A percentile compares a stretch with the other conserved stretches of the same genome.
phyloP scores from a whole-genome alignment of 1,140 invertebrate genomes.

The Pogonognathellus flavescens region DNA sequence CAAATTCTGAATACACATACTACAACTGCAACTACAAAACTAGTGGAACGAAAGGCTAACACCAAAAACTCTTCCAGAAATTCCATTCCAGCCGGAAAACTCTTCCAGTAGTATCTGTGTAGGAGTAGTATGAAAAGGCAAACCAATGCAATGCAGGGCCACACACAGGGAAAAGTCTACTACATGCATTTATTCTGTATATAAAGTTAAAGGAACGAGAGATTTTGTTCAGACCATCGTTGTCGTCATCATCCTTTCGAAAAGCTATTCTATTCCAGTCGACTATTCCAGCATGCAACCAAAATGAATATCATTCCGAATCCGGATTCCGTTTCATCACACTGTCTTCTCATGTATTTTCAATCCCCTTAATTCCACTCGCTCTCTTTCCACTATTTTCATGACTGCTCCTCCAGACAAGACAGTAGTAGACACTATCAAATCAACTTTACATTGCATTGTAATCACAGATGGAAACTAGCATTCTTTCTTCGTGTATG shows the following conservation, averaged over 20 bases:
- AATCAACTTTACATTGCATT: conserved; percentile 46
- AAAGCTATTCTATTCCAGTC: conserved; percentile 25
- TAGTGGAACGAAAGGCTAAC: neutral
- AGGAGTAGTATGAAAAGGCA: neutral
- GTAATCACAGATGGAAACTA: conserved; percentile 36
- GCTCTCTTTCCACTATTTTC: conserved; percentile 22
- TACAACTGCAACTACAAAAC: too few species aligned
- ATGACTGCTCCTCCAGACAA: neutral
- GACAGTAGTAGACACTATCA: conserved; percentile 16
- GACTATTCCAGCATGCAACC: conserved; percentile 13
- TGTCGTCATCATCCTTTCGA: conserved; percentile 27
- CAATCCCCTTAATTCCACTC: conserved; percentile 45
- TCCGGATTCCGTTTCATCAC: conserved; percentile 53
- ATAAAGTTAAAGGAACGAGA: too few species aligned
- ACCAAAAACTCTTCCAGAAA: neutral
- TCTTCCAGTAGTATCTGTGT: neutral
- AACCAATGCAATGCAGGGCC: neutral
- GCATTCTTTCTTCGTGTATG: conserved; percentile 15
- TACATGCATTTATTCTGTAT: too few species aligned
- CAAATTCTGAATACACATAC: neutral
- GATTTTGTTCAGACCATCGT: neutral
- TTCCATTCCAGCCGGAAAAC: conserved; percentile 14
- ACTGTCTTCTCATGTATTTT: conserved; percentile 53
- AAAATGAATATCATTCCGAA: conserved; percentile 53
- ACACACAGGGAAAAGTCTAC: neutral